Conservation (phyloP, 2,888 invertebrate species). For the Sylvicola fuscatus region DNA sequence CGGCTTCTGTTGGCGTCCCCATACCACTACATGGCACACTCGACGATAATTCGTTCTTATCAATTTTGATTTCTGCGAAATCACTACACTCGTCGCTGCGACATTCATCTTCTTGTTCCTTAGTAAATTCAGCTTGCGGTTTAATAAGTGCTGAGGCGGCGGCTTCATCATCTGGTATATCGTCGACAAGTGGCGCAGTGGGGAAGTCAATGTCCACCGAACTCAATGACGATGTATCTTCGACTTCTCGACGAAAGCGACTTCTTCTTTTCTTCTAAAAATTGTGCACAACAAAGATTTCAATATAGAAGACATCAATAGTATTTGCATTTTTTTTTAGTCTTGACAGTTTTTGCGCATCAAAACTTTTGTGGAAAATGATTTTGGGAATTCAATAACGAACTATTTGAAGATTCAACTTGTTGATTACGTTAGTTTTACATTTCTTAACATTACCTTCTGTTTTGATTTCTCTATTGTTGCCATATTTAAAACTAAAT, state of each 20-base stretch:
- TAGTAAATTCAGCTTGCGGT: no score
- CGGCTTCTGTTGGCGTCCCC: no score
- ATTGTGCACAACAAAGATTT: neutral
- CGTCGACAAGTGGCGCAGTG: slow-evolving; percentile 7
- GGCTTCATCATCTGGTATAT: slow-evolving; percentile 9
- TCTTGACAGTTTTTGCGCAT: no score
- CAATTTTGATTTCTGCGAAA: neutral
- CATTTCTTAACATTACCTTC: slow-evolving; percentile 12
- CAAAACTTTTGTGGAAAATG: no score
- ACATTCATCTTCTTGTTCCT: no score
- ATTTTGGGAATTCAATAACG: no score
- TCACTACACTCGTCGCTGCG: no score
- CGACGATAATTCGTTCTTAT: neutral
- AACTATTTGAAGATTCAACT: no score
- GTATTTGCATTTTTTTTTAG: no score
- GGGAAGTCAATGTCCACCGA: slow-evolving; percentile 8
- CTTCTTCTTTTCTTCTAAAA: slow-evolving; percentile 3
- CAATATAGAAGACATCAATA: neutral
- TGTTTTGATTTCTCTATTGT: slow-evolving; percentile 21
- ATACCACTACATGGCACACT: no score
- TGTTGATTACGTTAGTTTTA: no score
- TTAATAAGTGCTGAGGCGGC: no score
- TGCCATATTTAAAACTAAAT: slow-evolving; percentile 15
- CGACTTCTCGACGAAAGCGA: slow-evolving; percentile 3
- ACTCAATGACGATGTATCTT: neutral